Evolutionary conservation across 2,888 invertebrate species (phyloP).

Genomic region (Epinotia ramella): DNA sequence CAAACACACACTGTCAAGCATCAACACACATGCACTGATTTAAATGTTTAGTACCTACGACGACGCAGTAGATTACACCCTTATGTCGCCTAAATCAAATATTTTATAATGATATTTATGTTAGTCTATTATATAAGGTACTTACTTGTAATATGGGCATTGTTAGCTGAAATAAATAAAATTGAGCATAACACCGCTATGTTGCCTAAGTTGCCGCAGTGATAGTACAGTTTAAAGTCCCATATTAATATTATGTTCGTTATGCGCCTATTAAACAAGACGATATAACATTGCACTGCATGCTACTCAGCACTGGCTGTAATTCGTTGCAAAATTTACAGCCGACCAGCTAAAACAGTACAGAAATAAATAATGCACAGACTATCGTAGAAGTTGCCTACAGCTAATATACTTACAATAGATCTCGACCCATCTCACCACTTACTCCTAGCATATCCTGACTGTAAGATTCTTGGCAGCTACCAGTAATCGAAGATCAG

Average conservation of each 20-base stretch:
- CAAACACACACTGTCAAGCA: too few relatives aligned
- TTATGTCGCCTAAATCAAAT: too few relatives aligned
- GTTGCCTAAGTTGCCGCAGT: neutral
- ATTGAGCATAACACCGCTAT: too few relatives aligned
- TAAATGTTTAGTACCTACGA: too few relatives aligned
- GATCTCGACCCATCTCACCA: neutral
- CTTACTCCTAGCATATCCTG: neutral
- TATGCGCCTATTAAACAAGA: neutral
- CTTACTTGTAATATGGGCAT: too few relatives aligned
- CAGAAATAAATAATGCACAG: constrained; percentile 17
- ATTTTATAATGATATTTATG: too few relatives aligned
- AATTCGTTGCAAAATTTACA: constrained; percentile 12
- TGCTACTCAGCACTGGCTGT: neutral
- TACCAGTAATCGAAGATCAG: too few relatives aligned
- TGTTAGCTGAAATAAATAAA: too few relatives aligned
- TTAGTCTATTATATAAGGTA: too few relatives aligned
- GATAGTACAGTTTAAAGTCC: neutral
- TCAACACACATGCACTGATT: too few relatives aligned
- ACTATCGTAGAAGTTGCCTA: neutral
- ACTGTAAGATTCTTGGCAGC: neutral
- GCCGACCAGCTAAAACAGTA: constrained; percentile 2
- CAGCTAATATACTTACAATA: neutral
- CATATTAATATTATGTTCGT: too few relatives aligned
- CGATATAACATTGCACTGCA: neutral
- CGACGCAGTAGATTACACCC: too few relatives aligned